Evolutionary conservation across 2,113 vertebrate species (phyloP), one percentile per base, ranked within the genome.

Genomic region (Elaphurus davidianus): DNA sequence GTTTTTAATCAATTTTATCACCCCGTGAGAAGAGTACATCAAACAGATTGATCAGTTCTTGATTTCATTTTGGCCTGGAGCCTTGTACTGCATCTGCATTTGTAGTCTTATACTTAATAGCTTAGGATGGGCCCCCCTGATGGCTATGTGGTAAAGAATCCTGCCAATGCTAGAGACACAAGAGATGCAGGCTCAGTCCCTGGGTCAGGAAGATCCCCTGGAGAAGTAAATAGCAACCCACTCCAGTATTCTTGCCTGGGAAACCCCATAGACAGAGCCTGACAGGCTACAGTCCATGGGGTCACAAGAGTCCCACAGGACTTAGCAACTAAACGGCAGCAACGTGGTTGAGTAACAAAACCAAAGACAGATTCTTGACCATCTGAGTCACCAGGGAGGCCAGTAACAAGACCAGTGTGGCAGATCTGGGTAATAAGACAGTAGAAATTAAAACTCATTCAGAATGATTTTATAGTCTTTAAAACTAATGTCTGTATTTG

Each of bases 401-500:
- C 40, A 90, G 45, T 62, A 78, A 40, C 33, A 12, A 97, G 84
- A 89, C 17, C 33, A 96, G 1, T 79, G 12, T 91, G 55, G 13
- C 54, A 97, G 33, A 43, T 52, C 54, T 91, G 36, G 16, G 11
- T 85, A 40, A 74, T 86, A 47, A 83, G 91, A 93, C 57, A 67
- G 17, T 78, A 81, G 90, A 95, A 94, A 27, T 50, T 87, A 91
- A 81, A 87, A 40, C 19, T 36, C 12, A 85, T 33, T 83, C 62
- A 93, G n/a, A 59, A 91, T 90, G 10, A 94, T 55, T 89, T 64
- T 62, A 16, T 25, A 59, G 27, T 33, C 16, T 84, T 6, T 64
- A 92, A 90, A 89, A 82, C 28, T 93, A 79, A 95, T 83, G 17
- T 12, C 33, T 94, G 30, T 94, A 27, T 94, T 96, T 83, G 96